A percentile compares a stretch with the other conserved stretches of the same genome.
These are phyloP conservation scores for Cheilosia urbana DNA, from an alignment of 2,888 invertebrate genomes.

Conservation along the genomic window DNA sequence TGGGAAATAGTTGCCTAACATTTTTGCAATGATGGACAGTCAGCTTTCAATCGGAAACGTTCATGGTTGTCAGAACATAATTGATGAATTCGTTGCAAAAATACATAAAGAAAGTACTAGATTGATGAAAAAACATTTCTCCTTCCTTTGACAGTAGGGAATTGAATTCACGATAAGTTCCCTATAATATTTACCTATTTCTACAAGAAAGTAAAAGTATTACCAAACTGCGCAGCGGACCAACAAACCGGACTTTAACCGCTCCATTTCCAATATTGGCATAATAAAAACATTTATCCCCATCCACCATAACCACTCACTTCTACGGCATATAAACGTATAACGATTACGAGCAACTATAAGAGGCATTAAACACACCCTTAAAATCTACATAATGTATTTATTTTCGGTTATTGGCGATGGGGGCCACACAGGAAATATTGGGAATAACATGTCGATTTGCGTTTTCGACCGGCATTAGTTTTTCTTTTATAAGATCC, in stretches of 20 bases:
- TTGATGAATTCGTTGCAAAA: too few relatives aligned
- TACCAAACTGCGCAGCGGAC: not conserved
- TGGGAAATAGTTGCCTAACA: too few relatives aligned
- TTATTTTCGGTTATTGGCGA: slow-evolving; percentile 69
- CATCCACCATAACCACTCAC: slow-evolving; percentile 11
- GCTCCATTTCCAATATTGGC: slow-evolving; percentile 41
- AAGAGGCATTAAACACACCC: slow-evolving; percentile 73
- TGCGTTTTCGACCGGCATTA: slow-evolving; percentile 60
- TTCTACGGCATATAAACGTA: slow-evolving; percentile 26
- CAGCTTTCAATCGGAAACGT: too few relatives aligned
- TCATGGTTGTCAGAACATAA: too few relatives aligned
- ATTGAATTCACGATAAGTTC: not conserved
- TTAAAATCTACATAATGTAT: slow-evolving; percentile 74
- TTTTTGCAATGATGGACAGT: too few relatives aligned
- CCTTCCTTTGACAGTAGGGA: not conserved
- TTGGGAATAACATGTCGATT: slow-evolving; percentile 69
- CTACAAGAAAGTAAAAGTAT: not conserved
- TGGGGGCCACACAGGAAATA: slow-evolving; percentile 50
- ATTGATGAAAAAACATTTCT: too few relatives aligned
- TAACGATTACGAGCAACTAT: slow-evolving; percentile 69
- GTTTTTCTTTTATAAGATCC: slow-evolving; percentile 33
- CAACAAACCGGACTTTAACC: slow-evolving; percentile 13
- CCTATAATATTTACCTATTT: too few relatives aligned
- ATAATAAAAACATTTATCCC: slow-evolving; percentile 67
- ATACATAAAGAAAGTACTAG: too few relatives aligned